These are phyloP conservation scores for Typhlichthys subterraneus DNA, from an alignment of 2,797 vertebrate genomes.

Conservation along the genomic window DNA sequence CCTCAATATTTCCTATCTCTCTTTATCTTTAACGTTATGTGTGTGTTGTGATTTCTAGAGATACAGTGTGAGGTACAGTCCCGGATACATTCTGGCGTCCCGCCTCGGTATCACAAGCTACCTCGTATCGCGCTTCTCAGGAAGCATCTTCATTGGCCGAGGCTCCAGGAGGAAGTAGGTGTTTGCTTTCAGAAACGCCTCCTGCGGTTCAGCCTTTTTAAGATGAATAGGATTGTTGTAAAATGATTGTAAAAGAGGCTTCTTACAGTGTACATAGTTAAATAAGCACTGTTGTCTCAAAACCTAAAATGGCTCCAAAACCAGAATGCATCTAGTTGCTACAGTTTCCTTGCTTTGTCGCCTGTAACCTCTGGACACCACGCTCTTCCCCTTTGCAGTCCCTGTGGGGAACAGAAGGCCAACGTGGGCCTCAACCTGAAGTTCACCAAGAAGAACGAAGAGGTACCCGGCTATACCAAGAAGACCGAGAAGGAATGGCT, in stretches of 20 bases:
- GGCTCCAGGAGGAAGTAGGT: constrained; percentile 95
- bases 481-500: constrained; percentile 95
- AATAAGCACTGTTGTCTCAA: too few relatives aligned
- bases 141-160: constrained; percentile 96
- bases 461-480: constrained; percentile 97
- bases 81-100: constrained; percentile 92
- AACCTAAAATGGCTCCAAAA: not conserved
- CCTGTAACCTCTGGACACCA: constrained; percentile 5
- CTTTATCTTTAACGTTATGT: not conserved
- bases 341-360: not conserved
- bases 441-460: constrained; percentile 99
- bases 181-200: not conserved
- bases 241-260: too few relatives aligned
- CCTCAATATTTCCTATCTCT: too few relatives aligned
- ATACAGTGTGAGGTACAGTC: constrained; percentile 96
- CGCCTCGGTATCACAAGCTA: constrained; percentile 94
- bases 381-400: constrained; percentile 74
- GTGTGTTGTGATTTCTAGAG: constrained; percentile 77
- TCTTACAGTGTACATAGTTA: too few relatives aligned
- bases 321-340: not conserved
- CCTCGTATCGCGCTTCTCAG: constrained; percentile 97
- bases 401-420: constrained; percentile 92
- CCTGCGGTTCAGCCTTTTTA: too few relatives aligned
- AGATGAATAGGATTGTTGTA: too few relatives aligned
- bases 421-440: constrained; percentile 97